These are phyloP conservation scores for Ariolimax columbianus DNA, from an alignment of 2,888 invertebrate genomes.

Conservation along the genomic window DNA sequence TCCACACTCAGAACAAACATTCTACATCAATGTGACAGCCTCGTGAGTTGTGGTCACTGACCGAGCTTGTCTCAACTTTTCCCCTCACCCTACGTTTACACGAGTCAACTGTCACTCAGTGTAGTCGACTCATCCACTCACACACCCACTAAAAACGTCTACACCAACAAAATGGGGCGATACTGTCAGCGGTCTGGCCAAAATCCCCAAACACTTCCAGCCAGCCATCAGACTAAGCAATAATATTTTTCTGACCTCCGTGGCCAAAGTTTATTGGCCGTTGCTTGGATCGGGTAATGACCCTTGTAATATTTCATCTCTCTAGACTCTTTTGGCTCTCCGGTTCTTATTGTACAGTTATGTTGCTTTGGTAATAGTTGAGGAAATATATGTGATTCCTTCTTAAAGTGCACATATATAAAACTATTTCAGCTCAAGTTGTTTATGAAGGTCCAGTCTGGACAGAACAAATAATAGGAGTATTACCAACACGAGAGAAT, in stretches of 20 bases:
- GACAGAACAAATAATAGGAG: too few relatives aligned
- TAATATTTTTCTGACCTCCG: background rate
- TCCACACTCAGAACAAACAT: too few relatives aligned
- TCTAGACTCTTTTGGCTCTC: background rate
- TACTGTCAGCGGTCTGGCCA: background rate
- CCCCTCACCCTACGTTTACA: background rate
- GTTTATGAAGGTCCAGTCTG: too few relatives aligned
- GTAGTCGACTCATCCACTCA: background rate
- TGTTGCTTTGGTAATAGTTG: too few relatives aligned
- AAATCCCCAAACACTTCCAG: background rate
- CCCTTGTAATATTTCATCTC: background rate
- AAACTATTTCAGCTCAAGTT: too few relatives aligned
- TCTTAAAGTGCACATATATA: too few relatives aligned
- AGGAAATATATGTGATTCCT: too few relatives aligned
- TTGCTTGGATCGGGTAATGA: background rate
- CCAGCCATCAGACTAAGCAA: background rate
- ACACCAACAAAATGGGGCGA: background rate
- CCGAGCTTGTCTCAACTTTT: too few relatives aligned
- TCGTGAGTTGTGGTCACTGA: too few relatives aligned
- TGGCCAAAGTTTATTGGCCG: background rate
- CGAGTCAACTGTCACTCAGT: background rate
- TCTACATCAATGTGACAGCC: too few relatives aligned
- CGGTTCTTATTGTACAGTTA: background rate
- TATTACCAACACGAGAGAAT: too few relatives aligned
- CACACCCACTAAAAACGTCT: background rate